Evolutionary conservation across 1,140 invertebrate genomes (phyloP).

Genomic region (Scaptomyza graminum): DNA sequence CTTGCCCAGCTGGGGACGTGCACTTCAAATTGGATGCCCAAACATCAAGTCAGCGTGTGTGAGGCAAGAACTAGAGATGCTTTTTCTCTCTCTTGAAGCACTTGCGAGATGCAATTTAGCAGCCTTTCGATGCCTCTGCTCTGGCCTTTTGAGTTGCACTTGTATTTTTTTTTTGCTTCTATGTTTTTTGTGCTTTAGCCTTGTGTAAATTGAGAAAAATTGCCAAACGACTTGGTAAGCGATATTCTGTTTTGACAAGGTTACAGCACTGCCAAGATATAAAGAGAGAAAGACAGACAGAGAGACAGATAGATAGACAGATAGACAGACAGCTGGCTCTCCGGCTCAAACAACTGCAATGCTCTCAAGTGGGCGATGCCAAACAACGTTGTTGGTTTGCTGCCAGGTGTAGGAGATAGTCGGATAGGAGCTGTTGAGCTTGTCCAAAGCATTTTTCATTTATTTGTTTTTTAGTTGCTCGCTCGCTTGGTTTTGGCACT

Average conservation of each 20-base stretch:
- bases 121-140: conserved; percentile 20
- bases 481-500: conserved; percentile 40
- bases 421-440: conserved; percentile 22
- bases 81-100: conserved; percentile 7
- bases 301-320: not conserved
- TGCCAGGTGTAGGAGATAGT: conserved; percentile 57
- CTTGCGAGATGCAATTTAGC: conserved; percentile 42
- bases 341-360: conserved; percentile 12
- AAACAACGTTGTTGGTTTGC: conserved; percentile 41
- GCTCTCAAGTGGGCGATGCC: conserved; percentile 25
- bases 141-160: conserved; percentile 15
- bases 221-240: conserved; percentile 81
- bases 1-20: not conserved
- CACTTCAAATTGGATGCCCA: conserved; percentile 69
- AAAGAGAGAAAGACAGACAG: not conserved
- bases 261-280: conserved; percentile 16
- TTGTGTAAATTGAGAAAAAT: conserved; percentile 82
- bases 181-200: not conserved
- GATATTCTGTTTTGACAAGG: conserved; percentile 72
- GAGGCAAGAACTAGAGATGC: no score
- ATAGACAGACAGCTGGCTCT: conserved; percentile 12
- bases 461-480: not conserved
- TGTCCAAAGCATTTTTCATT: conserved; percentile 2
- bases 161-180: conserved; percentile 29
- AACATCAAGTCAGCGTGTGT: conserved; percentile 54